Conservation (phyloP, 2,888 invertebrate genomes). For the Cheilosia scutellata region DNA sequence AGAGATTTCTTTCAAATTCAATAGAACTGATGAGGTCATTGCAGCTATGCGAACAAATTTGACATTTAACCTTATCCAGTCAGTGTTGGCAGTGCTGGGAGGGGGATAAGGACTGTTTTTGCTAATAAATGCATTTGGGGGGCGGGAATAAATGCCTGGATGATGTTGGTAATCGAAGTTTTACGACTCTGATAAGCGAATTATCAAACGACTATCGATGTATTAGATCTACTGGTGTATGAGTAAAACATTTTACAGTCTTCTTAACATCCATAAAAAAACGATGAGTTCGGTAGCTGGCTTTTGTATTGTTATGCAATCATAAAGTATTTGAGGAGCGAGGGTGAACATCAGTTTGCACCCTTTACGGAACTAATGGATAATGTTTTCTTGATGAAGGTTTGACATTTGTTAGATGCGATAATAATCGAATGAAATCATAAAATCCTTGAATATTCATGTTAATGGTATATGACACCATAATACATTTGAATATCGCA, state of each 20-base stretch:
- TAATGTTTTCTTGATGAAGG: slow-evolving; percentile 62
- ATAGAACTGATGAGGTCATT: slow-evolving; percentile 71
- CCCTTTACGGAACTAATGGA: slow-evolving; percentile 61
- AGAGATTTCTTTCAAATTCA: slow-evolving; percentile 59
- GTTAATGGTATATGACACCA: background rate
- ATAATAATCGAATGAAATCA: slow-evolving; percentile 44
- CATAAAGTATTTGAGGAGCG: slow-evolving; percentile 24
- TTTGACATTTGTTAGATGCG: slow-evolving; percentile 50
- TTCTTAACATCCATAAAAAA: slow-evolving; percentile 19
- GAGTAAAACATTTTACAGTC: slow-evolving; percentile 28
- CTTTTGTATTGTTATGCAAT: slow-evolving; percentile 45
- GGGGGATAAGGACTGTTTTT: slow-evolving; percentile 34
- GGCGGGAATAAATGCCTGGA: slow-evolving; percentile 67
- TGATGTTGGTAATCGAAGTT: slow-evolving; percentile 74
- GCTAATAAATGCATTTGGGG: slow-evolving; percentile 68
- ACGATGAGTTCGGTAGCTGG: slow-evolving; percentile 11
- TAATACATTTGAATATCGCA: background rate
- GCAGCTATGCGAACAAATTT: slow-evolving; percentile 69
- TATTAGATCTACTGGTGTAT: slow-evolving; percentile 37
- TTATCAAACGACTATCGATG: slow-evolving; percentile 69
- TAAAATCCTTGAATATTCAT: slow-evolving; percentile 43
- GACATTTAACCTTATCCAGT: slow-evolving; percentile 66
- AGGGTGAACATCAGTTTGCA: slow-evolving; percentile 24
- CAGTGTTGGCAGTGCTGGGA: background rate
- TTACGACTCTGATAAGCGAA: slow-evolving; percentile 72